These are phyloP conservation scores for Bradypodion ventrale DNA, from an alignment of 2,797 vertebrate species.

Conservation along the genomic window DNA sequence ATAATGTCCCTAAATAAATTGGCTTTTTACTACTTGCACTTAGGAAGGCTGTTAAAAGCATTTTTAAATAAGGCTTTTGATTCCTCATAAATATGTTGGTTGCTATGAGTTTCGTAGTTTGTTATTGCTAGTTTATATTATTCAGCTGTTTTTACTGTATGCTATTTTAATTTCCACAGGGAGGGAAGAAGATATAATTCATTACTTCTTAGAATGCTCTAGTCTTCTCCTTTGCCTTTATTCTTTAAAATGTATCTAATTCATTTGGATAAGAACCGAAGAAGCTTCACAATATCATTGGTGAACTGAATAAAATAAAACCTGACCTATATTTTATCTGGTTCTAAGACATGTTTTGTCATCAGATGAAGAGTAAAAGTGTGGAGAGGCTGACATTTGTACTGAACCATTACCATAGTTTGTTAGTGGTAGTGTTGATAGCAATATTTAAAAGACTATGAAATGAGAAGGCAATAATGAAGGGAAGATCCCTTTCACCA, in stretches of 20 bases:
- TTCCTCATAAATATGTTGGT: neutral
- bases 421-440: neutral
- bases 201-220: neutral
- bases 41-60: neutral
- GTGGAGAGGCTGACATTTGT: neutral
- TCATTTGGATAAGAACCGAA: neutral
- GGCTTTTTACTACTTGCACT: neutral
- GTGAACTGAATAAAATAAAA: neutral
- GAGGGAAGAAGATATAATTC: neutral
- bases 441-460: neutral
- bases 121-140: neutral
- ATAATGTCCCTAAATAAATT: neutral
- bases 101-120: neutral
- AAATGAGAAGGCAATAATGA: neutral
- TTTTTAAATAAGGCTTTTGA: neutral
- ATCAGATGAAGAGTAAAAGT: neutral
- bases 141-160: neutral
- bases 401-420: neutral
- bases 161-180: neutral
- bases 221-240: fast-evolving
- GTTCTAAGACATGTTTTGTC: neutral
- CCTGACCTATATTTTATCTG: neutral
- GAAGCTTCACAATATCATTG: neutral
- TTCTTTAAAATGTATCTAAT: neutral
- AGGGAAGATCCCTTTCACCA: neutral